Percentiles rank a stretch among this genome's conserved stretches.
These are phyloP conservation scores for Cossypha dichroa DNA, from an alignment of 2,797 vertebrate species.

Conservation along the genomic window DNA sequence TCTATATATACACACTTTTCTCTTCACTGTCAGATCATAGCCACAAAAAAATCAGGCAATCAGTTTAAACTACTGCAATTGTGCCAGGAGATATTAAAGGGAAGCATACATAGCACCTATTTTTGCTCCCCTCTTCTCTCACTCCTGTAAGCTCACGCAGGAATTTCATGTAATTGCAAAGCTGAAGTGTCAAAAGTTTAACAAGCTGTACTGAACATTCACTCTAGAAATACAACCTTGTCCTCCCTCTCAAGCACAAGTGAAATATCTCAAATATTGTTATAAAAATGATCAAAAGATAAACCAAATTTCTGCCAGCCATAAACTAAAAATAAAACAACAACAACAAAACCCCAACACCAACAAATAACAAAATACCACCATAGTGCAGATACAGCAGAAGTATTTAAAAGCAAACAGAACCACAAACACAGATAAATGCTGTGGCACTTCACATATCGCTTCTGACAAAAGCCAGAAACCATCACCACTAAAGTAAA, in stretches of 20 bases:
- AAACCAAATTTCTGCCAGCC: neutral
- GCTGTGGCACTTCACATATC: constrained; percentile 3
- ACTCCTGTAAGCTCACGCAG: neutral
- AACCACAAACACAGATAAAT: neutral
- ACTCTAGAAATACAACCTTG: neutral
- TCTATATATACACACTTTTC: neutral
- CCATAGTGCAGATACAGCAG: neutral
- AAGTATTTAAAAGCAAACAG: constrained; percentile 41
- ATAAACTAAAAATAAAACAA: neutral
- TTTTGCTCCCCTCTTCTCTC: neutral
- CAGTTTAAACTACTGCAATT: neutral
- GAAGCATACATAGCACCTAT: neutral
- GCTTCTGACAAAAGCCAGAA: neutral
- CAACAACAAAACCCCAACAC: neutral
- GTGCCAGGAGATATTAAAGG: neutral
- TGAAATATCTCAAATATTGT: neutral
- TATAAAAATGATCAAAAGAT: neutral
- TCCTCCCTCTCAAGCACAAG: neutral
- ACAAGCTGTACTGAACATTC: neutral
- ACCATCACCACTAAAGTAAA: neutral
- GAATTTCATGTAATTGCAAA: neutral
- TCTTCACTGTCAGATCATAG: neutral
- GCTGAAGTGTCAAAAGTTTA: neutral
- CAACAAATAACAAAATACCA: neutral
- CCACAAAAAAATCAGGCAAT: neutral